These are phyloP conservation scores for Chloroceryle amazona DNA, from an alignment of 2,797 vertebrate genomes.

Conservation along the genomic window DNA sequence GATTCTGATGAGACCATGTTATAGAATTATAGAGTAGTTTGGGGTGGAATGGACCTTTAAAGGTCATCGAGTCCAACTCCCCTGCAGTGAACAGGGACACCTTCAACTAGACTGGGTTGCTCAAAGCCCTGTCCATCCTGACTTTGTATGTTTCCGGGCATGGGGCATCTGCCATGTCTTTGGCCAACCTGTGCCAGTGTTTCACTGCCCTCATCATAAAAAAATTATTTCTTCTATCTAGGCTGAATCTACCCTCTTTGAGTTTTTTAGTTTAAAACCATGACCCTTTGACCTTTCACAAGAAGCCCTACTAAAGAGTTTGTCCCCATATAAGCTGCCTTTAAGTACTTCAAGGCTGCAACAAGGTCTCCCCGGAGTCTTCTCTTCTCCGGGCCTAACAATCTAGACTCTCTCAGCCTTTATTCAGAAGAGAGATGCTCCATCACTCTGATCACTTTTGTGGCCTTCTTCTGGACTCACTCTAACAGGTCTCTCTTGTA, in stretches of 20 bases:
- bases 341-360: background rate
- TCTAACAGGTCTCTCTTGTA: background rate
- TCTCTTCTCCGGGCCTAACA: background rate
- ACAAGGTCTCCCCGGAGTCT: background rate
- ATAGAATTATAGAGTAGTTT: background rate
- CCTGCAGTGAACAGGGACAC: background rate
- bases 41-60: background rate
- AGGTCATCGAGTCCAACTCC: background rate
- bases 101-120: background rate
- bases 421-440: background rate
- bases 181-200: background rate
- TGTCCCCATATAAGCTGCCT: background rate
- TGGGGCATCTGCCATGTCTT: too few relatives aligned
- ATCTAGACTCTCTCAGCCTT: background rate
- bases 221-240: background rate
- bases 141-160: background rate
- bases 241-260: background rate
- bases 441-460: background rate
- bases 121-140: background rate
- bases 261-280: background rate
- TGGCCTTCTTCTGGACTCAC: background rate
- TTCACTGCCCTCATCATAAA: background rate
- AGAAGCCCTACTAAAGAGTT: background rate
- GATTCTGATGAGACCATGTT: background rate
- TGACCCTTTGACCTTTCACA: background rate